Base-by-base conservation (phyloP, 2,888 invertebrate species). In the Agriopis leucophaearia region DNA sequence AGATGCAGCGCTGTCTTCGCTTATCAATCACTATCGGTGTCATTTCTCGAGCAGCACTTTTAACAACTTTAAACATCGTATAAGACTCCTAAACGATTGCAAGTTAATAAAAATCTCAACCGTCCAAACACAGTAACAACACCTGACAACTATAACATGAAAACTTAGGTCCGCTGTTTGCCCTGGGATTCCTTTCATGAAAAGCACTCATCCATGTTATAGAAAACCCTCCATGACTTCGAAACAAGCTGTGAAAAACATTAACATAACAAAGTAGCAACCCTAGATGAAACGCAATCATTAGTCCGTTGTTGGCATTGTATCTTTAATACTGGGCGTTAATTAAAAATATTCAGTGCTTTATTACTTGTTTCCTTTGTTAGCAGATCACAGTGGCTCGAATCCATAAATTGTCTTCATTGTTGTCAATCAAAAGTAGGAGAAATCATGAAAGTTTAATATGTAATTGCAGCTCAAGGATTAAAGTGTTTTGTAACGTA, bases 341-440 rank as follows among this genome's bases (percentile, higher is more conserved):
- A 74, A 75, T 75, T 75, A 74, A 75, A 75, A 75, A 75, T 73
- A 72, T 67, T 69, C 66, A 73, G 69, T 64, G 64, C 69, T 74
- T 72, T 75, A 74, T 75, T 69, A 71, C 69, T 66, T 64, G 69
- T 72, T 66, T 65, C 55, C 70, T 67, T 75, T 75, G 74, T 75
- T 71, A 66, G 62, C 45, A 45, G 38, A 44, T 50, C 40, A 60
- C 62, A 51, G 55, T 60, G 35, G 64, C 60, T 40, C 18, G 15
- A 51, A 42, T 56, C 51, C 50, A 64, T 69, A 64, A 69, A 69
- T 69, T 64, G 60, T 61, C 40, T 64, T 8, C 56, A 50, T 69
- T 69, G 59, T 64, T 68, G 51, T 40, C 36, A 45, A 57, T 51
- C 38, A 69, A 68, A 60, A 48, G 50, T 69, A 45, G 56, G 54